Base-by-base conservation (phyloP, 2,113 vertebrate genomes). In the Gopherus evgoodei region DNA sequence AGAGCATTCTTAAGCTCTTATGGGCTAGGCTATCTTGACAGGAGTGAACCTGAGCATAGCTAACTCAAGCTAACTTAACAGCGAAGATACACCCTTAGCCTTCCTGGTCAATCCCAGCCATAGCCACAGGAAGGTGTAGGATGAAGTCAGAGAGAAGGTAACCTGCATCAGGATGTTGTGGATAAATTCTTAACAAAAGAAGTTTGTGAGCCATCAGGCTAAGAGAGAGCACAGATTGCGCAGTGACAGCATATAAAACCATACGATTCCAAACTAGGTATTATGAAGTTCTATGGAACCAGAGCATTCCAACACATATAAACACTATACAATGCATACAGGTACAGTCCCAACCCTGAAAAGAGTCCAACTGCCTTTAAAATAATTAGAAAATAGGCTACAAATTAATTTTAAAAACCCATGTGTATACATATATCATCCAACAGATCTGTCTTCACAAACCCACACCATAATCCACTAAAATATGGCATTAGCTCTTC, bases 401-500 rank as follows among this genome's bases (percentile, higher is more conserved):
- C 17, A 4, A 2, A 82, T 3, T 11, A 38, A 29, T 22, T 83
- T 29, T 4, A 44, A 88, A 79, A 57, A 12, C 3, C 19, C 59
- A 49, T 6, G 9, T 38, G 5, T 22, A 69, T 2, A 47, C 2
- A 6, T 29, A 12, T 16, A 72, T 88, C 86, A n/a, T 2, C 10
- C 49, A 82, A 52, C 24, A 47, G 52, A 93, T 84, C 83, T 56
- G 42, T 83, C 89, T 44, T 47, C 87, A 78, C 89, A 22, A 80
- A 72, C 81, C 79, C 82, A 83, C 79, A 81, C 81, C 93, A 91
- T 87, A 91, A 95, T 35, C 92, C 86, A 83, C 49, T 69, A 93
- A 47, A 47, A 42, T 76, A 52, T 54, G 69, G 27, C 87, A 49
- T 52, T 25, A 95, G 75, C 79, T 84, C 79, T 88, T 83, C 80